Base-by-base conservation (phyloP, 2,797 vertebrate genomes). In the Lemur catta region DNA sequence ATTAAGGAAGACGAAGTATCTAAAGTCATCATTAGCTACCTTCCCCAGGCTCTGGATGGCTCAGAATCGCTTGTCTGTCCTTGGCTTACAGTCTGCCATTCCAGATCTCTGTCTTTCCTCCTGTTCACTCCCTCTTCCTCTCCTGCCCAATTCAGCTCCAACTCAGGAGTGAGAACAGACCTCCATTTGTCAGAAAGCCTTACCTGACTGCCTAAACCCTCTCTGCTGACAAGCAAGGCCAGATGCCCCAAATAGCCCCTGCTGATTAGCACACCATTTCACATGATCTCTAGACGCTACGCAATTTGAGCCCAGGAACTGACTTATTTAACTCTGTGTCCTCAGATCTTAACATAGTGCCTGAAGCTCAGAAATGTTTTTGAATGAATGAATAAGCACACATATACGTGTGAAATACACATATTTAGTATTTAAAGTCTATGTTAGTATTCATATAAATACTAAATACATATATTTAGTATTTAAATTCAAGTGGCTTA, bases 241-340 rank as follows among this genome's bases (percentile, higher is more conserved):
- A 20, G 38, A 43, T 3, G 12, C 13, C 35, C 18, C 57, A 57
- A 50, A 30, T 43, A 48, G 14, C 28, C 1, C 18, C n/a, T 57
- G 52, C 59, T 46, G 30, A 7, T 46, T 52, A 84, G 59, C 61
- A 17, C 13, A 11, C 14, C 28, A 6, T 55, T 52, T 90, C 50
- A 43, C 7, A 17, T 7, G 13, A 28, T 24, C 59, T 65, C 65
- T 71, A 74, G 30, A 76, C 24, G 12, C 26, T 2, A 35, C 20
- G 57, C n/a, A 17, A 74, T 35, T 38, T 24, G 81, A 93, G n/a
- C 6, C 1, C 30, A 20, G 18, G 15, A 71, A 61, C 57, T 35
- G 50, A 80, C n/a, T 24, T n/a, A 75, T 65, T 89, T 63, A 63
- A 93, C 5, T 50, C 75, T 71, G 74, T 50, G 79, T 67, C 67